phyloP scores from a whole-genome alignment of 1,140 invertebrate genomes.

The Ctenoplectra terminalis region DNA sequence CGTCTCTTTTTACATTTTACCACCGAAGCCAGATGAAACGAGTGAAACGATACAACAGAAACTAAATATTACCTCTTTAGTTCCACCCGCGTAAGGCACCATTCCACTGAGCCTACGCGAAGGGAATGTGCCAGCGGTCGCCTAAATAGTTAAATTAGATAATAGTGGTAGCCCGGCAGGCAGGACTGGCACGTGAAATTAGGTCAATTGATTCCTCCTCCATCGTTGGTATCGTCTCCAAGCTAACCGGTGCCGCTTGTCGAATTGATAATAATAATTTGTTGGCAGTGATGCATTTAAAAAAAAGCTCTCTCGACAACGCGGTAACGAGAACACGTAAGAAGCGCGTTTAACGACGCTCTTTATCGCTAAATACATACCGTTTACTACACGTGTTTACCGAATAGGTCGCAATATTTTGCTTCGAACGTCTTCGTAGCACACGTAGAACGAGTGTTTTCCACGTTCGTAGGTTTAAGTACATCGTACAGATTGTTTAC shows the following conservation, averaged over 20 bases:
- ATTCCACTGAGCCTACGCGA: slow-evolving; percentile 25
- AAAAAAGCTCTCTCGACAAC: neutral
- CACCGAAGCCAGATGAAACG: too few relatives aligned
- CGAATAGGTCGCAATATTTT: neutral
- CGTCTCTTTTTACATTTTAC: too few relatives aligned
- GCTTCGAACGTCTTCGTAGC: neutral
- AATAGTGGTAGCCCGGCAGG: slow-evolving; percentile 63
- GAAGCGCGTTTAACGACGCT: neutral
- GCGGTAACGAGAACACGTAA: neutral
- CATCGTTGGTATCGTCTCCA: slow-evolving; percentile 50
- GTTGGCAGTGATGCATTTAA: neutral
- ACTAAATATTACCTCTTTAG: slow-evolving; percentile 47
- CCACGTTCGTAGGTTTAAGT: neutral
- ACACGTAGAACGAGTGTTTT: neutral
- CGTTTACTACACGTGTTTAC: neutral
- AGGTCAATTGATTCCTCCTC: slow-evolving; percentile 76
- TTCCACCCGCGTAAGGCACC: slow-evolving; percentile 43
- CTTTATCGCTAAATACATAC: neutral
- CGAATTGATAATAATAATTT: slow-evolving; percentile 29
- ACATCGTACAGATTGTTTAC: neutral
- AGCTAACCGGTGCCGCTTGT: slow-evolving; percentile 35
- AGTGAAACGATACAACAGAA: neutral
- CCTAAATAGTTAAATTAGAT: slow-evolving; percentile 79
- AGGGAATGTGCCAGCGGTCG: slow-evolving; percentile 45
- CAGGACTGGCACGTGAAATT: slow-evolving; percentile 68